phyloP scores from a whole-genome alignment of 2,888 invertebrate genomes.

The Apamea crenata region DNA sequence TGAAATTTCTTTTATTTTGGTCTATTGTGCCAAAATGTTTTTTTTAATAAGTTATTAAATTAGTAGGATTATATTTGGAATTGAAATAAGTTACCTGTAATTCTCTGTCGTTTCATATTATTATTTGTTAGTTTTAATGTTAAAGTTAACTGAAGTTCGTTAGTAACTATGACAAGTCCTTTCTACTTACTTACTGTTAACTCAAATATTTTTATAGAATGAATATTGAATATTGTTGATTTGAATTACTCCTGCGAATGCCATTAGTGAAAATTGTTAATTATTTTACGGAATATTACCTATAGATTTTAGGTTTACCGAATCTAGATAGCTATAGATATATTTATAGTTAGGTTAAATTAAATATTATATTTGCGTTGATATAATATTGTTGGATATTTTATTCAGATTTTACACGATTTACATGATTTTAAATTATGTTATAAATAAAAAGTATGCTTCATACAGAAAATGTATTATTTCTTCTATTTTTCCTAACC shows the following conservation, averaged over 20 bases:
- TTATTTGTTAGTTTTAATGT: constrained; percentile 56
- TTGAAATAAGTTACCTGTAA: constrained; percentile 72
- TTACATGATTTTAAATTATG: constrained; percentile 87
- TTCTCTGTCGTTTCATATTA: constrained; percentile 54
- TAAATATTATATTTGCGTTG: constrained; percentile 76
- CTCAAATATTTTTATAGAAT: constrained; percentile 67
- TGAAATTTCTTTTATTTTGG: constrained; percentile 70
- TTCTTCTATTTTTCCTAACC: constrained; percentile 8
- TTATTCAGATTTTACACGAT: constrained; percentile 89
- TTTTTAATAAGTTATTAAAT: constrained; percentile 71
- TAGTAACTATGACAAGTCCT: constrained; percentile 55
- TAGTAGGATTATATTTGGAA: constrained; percentile 66
- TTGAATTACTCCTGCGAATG: constrained; percentile 76
- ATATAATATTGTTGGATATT: constrained; percentile 84
- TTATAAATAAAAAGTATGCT: constrained; percentile 88
- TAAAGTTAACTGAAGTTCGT: constrained; percentile 52
- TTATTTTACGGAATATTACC: constrained; percentile 61
- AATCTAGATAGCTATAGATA: constrained; percentile 67
- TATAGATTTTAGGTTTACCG: constrained; percentile 57
- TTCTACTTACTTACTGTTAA: constrained; percentile 67
- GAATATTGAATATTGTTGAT: constrained; percentile 62
- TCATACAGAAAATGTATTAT: constrained; percentile 67
- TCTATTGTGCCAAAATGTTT: constrained; percentile 82
- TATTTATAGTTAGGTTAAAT: constrained; percentile 72
- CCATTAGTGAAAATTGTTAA: constrained; percentile 82